Evolutionary conservation across 2,888 invertebrate genomes (phyloP).

Genomic region (Cylindroiulus punctatus): DNA sequence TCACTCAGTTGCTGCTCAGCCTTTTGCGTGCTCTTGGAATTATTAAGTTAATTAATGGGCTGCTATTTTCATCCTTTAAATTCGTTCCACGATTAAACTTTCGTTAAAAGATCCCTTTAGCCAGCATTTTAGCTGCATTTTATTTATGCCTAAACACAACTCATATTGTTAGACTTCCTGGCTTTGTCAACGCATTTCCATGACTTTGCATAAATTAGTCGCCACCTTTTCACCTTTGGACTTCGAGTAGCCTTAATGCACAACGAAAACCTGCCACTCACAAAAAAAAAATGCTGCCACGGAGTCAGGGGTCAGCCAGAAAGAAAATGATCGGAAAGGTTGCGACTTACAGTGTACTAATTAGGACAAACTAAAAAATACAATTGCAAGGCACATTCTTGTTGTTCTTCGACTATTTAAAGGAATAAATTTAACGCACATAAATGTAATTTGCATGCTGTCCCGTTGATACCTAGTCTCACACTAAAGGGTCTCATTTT

Average conservation of each 20-base stretch:
- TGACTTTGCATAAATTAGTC: constrained; percentile 49
- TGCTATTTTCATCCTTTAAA: constrained; percentile 50
- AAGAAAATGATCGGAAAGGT: background rate
- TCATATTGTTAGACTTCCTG: constrained; percentile 53
- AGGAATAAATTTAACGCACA: background rate
- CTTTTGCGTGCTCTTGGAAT: constrained; percentile 48
- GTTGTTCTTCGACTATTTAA: background rate
- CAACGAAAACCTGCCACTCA: background rate
- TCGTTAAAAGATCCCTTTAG: constrained; percentile 49
- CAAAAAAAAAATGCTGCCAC: background rate
- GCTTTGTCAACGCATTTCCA: constrained; percentile 47
- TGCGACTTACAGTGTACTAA: background rate
- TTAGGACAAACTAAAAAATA: too few relatives aligned
- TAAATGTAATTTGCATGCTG: background rate
- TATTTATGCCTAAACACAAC: constrained; percentile 53
- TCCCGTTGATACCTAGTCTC: background rate
- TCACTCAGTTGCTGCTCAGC: background rate
- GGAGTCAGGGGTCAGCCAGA: background rate
- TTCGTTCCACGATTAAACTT: constrained; percentile 43
- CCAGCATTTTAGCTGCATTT: constrained; percentile 44
- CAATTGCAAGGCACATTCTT: background rate
- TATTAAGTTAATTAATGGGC: constrained; percentile 49
- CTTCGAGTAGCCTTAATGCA: constrained; percentile 15
- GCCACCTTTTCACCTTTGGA: background rate
- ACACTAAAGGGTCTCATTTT: too few relatives aligned